Conservation (phyloP, 2,797 vertebrate genomes). For the Sitta carolinensis region DNA sequence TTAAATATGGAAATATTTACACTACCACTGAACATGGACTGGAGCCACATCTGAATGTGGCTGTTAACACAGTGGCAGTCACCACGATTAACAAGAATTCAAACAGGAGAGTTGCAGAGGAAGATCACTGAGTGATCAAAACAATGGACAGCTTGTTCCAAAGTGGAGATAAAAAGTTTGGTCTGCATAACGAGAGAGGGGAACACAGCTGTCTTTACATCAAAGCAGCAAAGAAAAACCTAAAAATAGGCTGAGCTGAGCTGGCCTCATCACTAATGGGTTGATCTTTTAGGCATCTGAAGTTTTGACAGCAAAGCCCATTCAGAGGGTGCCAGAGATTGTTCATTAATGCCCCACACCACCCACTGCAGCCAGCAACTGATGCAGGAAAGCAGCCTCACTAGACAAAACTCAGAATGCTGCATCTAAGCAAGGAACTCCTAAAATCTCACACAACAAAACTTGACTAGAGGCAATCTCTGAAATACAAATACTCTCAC, state of each 20-base stretch:
- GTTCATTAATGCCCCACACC: background rate
- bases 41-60: background rate
- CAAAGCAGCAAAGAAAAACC: slow-evolving; percentile 23
- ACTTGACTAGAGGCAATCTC: background rate
- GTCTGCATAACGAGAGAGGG: background rate
- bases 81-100: background rate
- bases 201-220: slow-evolving; percentile 54
- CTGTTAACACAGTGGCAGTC: background rate
- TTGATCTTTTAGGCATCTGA: slow-evolving; percentile 22
- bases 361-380: background rate
- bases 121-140: slow-evolving; percentile 4
- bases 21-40: background rate
- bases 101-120: slow-evolving; percentile 11
- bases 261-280: background rate
- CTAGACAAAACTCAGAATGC: background rate
- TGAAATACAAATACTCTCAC: background rate
- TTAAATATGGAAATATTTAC: slow-evolving; percentile 30
- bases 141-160: slow-evolving; percentile 46
- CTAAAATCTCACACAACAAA: background rate
- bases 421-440: background rate
- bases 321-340: slow-evolving; percentile 30
- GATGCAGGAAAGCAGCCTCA: background rate
- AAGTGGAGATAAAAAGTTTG: slow-evolving; percentile 12
- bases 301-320: slow-evolving; percentile 36
- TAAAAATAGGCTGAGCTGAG: slow-evolving; percentile 28